Evolutionary conservation across 2,113 vertebrate species (phyloP).

Genomic region (Lichenostomus cassidix): DNA sequence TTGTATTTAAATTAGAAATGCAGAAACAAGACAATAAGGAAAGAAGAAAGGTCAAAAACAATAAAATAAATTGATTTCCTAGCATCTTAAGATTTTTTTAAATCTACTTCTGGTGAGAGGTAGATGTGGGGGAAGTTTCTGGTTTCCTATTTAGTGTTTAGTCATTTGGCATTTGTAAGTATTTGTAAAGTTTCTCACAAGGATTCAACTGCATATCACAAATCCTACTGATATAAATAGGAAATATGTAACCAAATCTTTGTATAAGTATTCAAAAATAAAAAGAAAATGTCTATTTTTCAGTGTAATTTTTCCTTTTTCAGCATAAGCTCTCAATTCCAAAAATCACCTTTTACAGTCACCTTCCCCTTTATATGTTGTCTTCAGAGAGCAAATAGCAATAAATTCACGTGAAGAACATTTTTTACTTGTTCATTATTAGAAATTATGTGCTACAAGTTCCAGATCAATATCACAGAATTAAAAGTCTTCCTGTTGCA

Average conservation of each 20-base stretch:
- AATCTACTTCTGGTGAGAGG: not conserved
- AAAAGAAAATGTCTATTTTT: not conserved
- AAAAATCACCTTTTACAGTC: not conserved
- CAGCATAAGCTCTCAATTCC: not conserved
- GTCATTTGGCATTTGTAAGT: not conserved
- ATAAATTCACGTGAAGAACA: not conserved
- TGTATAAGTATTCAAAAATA: not conserved
- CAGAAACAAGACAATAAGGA: not conserved
- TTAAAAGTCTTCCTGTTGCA: not conserved
- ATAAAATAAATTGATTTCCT: not conserved
- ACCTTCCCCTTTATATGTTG: not conserved
- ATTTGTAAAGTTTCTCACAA: not conserved
- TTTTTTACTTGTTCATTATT: not conserved
- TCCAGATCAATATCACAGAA: not conserved
- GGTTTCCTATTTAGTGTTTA: conserved; percentile 11
- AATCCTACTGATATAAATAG: not conserved
- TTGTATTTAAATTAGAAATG: not conserved
- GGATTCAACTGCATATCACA: not conserved
- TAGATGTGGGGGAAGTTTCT: not conserved
- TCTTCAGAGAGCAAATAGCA: not conserved
- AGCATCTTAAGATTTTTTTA: not conserved
- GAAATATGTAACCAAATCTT: not conserved
- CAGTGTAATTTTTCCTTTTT: not conserved
- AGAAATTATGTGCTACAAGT: not conserved
- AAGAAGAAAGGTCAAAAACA: not conserved